These are phyloP conservation scores for Hiodon alosoides DNA, from an alignment of 2,113 vertebrate species.

Conservation along the genomic window DNA sequence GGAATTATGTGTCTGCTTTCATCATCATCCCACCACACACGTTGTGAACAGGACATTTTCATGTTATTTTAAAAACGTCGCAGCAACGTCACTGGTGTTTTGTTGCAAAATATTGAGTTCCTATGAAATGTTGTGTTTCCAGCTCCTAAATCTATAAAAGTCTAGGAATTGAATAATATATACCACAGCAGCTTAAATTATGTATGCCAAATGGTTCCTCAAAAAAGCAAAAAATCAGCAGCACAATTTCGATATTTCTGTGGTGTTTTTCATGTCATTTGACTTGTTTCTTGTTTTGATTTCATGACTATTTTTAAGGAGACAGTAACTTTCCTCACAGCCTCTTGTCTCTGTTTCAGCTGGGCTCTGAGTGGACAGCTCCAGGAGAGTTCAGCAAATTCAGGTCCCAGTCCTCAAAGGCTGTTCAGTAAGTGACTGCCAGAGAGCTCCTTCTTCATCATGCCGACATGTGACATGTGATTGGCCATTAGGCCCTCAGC, in stretches of 20 bases:
- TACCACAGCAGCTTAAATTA: not conserved
- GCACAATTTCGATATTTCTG: not conserved
- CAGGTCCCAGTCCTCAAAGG: slow-evolving; percentile 91
- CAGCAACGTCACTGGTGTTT: too few relatives aligned
- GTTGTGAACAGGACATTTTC: too few relatives aligned
- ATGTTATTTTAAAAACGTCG: too few relatives aligned
- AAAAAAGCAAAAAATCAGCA: not conserved
- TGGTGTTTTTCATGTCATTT: not conserved
- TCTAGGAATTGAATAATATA: slow-evolving; percentile 4
- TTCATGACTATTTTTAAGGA: not conserved
- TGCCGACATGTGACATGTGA: not conserved
- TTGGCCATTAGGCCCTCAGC: not conserved
- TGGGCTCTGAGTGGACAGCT: slow-evolving; percentile 91
- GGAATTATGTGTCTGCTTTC: too few relatives aligned
- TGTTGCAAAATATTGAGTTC: too few relatives aligned
- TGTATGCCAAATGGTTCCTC: slow-evolving; percentile 17
- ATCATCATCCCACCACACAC: too few relatives aligned
- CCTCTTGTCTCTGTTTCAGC: slow-evolving; percentile 59
- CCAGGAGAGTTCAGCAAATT: slow-evolving; percentile 98
- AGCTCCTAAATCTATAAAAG: too few relatives aligned
- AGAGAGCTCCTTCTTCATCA: not conserved
- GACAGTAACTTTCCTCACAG: not conserved
- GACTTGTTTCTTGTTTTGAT: not conserved
- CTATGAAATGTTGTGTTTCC: too few relatives aligned
- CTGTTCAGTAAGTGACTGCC: slow-evolving; percentile 77